Evolutionary conservation across 2,888 invertebrate species (phyloP).

Genomic region (Papilio protenor): DNA sequence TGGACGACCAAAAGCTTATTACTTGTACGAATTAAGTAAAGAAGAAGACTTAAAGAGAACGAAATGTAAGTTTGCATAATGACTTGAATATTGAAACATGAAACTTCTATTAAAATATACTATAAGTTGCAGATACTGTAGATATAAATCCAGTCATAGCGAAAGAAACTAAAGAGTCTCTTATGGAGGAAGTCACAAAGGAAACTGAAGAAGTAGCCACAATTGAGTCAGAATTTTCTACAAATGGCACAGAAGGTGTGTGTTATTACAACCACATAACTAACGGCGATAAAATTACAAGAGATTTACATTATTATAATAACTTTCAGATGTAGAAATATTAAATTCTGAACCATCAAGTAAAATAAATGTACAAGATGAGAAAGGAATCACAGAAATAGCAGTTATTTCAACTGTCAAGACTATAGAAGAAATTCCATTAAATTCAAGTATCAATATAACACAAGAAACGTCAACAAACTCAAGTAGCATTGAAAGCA

Average conservation of each 20-base stretch:
- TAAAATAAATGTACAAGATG: background rate
- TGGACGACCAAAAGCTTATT: constrained; percentile 41
- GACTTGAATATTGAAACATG: constrained; percentile 3
- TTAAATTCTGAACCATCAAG: background rate
- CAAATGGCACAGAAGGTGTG: constrained; percentile 28
- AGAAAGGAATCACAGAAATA: background rate
- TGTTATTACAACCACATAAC: background rate
- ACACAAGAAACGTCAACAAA: background rate
- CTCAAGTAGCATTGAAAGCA: constrained; percentile 19
- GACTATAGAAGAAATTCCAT: background rate
- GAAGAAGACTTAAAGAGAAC: constrained; percentile 32
- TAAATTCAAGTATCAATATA: background rate
- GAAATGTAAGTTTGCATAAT: constrained; percentile 30
- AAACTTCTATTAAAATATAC: constrained; percentile 24
- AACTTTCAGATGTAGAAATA: constrained; percentile 28
- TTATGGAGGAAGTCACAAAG: background rate
- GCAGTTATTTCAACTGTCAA: background rate
- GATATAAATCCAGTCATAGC: constrained; percentile 22
- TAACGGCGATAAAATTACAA: background rate
- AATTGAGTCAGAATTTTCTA: background rate
- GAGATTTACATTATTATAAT: background rate
- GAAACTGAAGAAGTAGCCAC: background rate
- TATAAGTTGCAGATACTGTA: constrained; percentile 37
- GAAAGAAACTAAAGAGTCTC: background rate
- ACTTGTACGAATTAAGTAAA: constrained; percentile 39